Percentiles rank a stretch among this genome's conserved stretches.
Conservation (phyloP, 2,888 invertebrate species). For the Drosophila borealis region DNA sequence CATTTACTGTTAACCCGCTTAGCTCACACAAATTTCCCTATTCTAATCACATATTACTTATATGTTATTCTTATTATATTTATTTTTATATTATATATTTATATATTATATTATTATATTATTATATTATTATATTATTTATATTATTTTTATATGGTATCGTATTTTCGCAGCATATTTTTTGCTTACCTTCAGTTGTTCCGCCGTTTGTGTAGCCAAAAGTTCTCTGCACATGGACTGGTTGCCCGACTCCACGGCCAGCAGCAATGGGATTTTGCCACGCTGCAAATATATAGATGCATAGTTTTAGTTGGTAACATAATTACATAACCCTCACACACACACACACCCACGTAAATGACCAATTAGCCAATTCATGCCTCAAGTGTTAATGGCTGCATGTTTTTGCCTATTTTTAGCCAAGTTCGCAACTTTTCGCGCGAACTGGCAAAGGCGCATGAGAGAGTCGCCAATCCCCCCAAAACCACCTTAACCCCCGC, state of each 20-base stretch:
- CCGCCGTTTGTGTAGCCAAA: conserved; percentile 93
- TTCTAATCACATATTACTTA: neutral
- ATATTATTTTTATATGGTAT: neutral
- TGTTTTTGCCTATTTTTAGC: conserved; percentile 69
- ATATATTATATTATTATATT: too few relatives aligned
- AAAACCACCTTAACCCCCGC: too few relatives aligned
- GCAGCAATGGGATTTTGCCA: conserved; percentile 96
- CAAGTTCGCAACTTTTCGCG: conserved; percentile 80
- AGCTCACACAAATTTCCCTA: too few relatives aligned
- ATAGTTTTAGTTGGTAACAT: conserved; percentile 22
- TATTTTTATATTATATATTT: too few relatives aligned
- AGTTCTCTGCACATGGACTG: conserved; percentile 97
- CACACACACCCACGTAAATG: conserved; percentile 60
- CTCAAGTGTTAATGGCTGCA: conserved; percentile 78
- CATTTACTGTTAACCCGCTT: too few relatives aligned
- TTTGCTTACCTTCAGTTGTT: conserved; percentile 90
- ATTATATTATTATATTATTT: too few relatives aligned
- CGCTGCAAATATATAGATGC: conserved; percentile 86
- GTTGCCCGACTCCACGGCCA: conserved; percentile 98
- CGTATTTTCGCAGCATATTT: neutral
- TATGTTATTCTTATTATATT: neutral
- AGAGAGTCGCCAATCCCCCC: conserved; percentile 14
- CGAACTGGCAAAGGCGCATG: conserved; percentile 66
- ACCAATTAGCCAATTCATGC: conserved; percentile 75
- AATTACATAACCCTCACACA: conserved; percentile 36